Percentiles rank a stretch among this genome's conserved stretches.
These are phyloP conservation scores for Sebastes minor DNA, from an alignment of 2,797 vertebrate genomes.

Conservation along the genomic window DNA sequence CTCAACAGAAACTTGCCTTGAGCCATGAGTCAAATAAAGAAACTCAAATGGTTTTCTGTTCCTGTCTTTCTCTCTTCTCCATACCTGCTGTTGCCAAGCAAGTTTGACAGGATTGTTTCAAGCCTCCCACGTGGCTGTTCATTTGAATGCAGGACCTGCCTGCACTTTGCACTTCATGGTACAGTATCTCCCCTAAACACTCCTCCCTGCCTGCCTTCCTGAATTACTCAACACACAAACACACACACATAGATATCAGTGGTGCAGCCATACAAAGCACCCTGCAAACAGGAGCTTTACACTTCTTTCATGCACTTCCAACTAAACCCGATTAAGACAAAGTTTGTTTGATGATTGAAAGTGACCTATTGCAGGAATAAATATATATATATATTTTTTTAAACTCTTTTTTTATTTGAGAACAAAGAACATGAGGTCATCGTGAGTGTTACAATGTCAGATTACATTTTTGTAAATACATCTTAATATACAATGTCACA, in stretches of 20 bases:
- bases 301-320: neutral
- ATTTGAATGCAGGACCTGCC: constrained; percentile 47
- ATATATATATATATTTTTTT: no score
- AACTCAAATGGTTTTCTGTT: constrained; percentile 23
- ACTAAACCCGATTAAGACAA: neutral
- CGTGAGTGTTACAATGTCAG: no score
- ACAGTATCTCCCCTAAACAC: constrained; percentile 29
- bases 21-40: constrained; percentile 34
- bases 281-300: constrained; percentile 7
- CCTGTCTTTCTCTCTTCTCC: neutral
- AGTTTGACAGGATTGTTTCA: constrained; percentile 67
- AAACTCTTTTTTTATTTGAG: no score
- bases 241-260: constrained; percentile 16
- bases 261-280: neutral
- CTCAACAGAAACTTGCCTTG: constrained; percentile 42
- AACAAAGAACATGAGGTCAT: no score
- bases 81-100: constrained; percentile 48
- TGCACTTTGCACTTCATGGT: constrained; percentile 72
- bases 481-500: no score
- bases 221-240: constrained; percentile 33
- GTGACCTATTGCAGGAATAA: neutral
- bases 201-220: constrained; percentile 29
- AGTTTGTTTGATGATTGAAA: neutral
- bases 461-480: no score
- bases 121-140: constrained; percentile 22